Base-by-base conservation (phyloP, 2,888 invertebrate species). In the Idaea aversata region DNA sequence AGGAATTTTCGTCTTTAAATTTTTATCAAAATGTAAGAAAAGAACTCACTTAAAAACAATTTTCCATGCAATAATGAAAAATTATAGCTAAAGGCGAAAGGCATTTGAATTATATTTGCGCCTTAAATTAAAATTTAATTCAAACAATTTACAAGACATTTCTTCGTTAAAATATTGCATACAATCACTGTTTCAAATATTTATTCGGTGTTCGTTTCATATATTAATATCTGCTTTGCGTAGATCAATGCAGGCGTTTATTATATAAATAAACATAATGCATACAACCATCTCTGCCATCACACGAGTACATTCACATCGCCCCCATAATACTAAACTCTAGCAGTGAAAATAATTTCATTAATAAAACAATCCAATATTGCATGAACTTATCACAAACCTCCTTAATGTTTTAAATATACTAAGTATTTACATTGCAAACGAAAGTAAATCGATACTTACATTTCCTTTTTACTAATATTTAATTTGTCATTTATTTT, bases 351-450 rank as follows among this genome's bases (percentile, higher is more conserved):
- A 81, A 82, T 78, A 84, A 77, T 78, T 78, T 77, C 75, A 78
- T 77, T 75, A 25, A 25, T 25, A 25, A 77, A 75, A 76, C 75
- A 74, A 70, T 76, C 78, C 78, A 84, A 84, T 88, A 90, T 89
- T 91, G 88, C 90, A 87, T 84, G 78, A 88, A 87, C 85, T 84
- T 88, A 91, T 90, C 88, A 90, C 88, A 88, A 87, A 86, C 79
- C 76, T 80, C 79, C 84, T 81, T 84, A 84, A 80, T 76, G 77
- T 81, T 81, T 72, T 72, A 64, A 72, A 72, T 74, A 83, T 85
- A 83, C 86, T 88, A 84, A 82, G 83, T 90, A 92, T 92, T 87
- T 92, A 92, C 91, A 92, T 79, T 82, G 91, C 90, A 90, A 90
- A 89, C 84, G 82, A 90, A 83, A 86, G 80, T 84, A 86, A 87